Evolutionary conservation across 2,888 invertebrate species (phyloP).

Genomic region (Portevinia maculata): DNA sequence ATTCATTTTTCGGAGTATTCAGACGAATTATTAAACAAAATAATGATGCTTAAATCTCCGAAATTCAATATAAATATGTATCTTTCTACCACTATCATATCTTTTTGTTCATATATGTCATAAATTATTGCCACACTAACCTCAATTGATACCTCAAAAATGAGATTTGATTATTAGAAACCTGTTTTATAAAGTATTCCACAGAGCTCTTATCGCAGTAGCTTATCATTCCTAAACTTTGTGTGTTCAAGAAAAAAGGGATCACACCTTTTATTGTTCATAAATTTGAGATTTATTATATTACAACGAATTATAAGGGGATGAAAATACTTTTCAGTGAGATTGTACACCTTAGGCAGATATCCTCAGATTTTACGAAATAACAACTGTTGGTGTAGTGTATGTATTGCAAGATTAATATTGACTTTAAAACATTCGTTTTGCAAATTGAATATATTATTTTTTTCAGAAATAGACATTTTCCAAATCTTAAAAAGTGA

Average conservation of each 20-base stretch:
- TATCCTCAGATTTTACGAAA: too few species aligned
- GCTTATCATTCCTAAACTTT: not conserved
- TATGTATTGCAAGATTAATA: constrained; percentile 24
- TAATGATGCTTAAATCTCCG: too few species aligned
- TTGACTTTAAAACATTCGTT: constrained; percentile 23
- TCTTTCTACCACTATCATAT: too few species aligned
- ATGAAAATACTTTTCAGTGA: not conserved
- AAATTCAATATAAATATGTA: too few species aligned
- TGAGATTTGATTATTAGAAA: not conserved
- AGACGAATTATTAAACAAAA: too few species aligned
- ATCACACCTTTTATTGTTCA: constrained; percentile 14
- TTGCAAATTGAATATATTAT: not conserved
- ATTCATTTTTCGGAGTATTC: too few species aligned
- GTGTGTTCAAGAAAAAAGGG: constrained; percentile 1
- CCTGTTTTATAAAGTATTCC: not conserved
- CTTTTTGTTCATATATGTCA: too few species aligned
- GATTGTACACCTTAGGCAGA: not conserved
- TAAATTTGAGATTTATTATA: constrained; percentile 10
- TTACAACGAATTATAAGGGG: not conserved
- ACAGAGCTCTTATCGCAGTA: not conserved
- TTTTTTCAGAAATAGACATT: constrained; percentile 37
- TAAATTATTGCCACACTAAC: too few species aligned
- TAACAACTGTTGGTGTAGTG: constrained; percentile 10
- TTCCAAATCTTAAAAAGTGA: not conserved
- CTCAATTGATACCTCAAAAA: not conserved